Percentiles rank a stretch among this genome's conserved stretches.
phyloP scores from a whole-genome alignment of 2,888 invertebrate species.

The Maniola hyperantus region DNA sequence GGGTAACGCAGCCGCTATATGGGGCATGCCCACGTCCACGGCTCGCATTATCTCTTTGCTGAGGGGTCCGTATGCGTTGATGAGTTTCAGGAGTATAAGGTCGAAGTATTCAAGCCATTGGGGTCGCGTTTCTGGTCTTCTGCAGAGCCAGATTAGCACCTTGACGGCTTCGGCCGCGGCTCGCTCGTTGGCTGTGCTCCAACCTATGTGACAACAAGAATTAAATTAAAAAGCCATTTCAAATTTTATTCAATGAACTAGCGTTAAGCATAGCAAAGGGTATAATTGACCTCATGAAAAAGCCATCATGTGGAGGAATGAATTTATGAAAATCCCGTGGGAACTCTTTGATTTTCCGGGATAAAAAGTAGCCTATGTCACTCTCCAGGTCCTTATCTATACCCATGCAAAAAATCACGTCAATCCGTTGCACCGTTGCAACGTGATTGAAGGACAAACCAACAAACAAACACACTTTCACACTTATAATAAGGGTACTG shows the following conservation, averaged over 20 bases:
- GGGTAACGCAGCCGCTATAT: conserved; percentile 90
- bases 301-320: too few species aligned
- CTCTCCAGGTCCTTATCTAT: too few species aligned
- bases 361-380: too few species aligned
- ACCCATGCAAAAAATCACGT: too few species aligned
- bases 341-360: too few species aligned
- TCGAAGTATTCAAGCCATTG: conserved; percentile 95
- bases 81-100: conserved; percentile 93
- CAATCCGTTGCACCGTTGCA: too few species aligned
- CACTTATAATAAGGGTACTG: too few species aligned
- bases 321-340: too few species aligned
- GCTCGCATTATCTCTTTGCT: conserved; percentile 90
- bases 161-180: conserved; percentile 90
- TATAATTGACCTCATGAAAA: too few species aligned
- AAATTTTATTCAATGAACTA: not conserved
- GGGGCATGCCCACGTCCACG: conserved; percentile 91
- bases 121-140: conserved; percentile 87
- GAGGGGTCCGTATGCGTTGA: conserved; percentile 90
- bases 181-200: conserved; percentile 81
- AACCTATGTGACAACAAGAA: conserved; percentile 49
- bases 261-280: too few species aligned
- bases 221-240: not conserved
- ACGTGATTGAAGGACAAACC: too few species aligned
- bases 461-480: too few species aligned
- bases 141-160: conserved; percentile 92